Evolutionary conservation across 1,140 invertebrate genomes (phyloP).

Genomic region (Penaeus japonicus): DNA sequence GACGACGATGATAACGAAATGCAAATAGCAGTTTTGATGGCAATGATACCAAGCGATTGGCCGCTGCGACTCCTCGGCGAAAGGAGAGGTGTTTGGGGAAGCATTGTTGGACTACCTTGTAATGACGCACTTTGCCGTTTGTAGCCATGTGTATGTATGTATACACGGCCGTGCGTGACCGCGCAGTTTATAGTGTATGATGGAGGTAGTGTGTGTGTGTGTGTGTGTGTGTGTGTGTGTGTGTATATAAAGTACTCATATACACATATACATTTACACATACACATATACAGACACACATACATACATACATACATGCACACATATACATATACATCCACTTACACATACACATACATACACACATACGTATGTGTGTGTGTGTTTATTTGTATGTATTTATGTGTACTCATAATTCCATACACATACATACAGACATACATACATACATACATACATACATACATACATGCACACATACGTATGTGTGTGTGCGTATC

Average conservation of each 20-base stretch:
- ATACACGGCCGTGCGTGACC: too few relatives aligned
- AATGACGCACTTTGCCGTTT: too few relatives aligned
- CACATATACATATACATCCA: neutral
- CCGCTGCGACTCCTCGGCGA: too few relatives aligned
- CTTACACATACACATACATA: neutral
- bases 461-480: neutral
- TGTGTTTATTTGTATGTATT: neutral
- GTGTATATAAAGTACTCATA: too few relatives aligned
- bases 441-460: neutral
- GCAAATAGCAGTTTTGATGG: too few relatives aligned
- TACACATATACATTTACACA: neutral
- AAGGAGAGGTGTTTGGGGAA: too few relatives aligned
- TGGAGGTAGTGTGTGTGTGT: neutral
- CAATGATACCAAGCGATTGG: too few relatives aligned
- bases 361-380: neutral
- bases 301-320: neutral
- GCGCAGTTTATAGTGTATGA: too few relatives aligned
- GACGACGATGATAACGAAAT: too few relatives aligned
- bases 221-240: slow-evolving; percentile 20
- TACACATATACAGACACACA: neutral
- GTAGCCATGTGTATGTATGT: too few relatives aligned
- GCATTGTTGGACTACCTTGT: too few relatives aligned
- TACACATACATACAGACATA: neutral
- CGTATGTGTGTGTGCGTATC: slow-evolving; percentile 13
- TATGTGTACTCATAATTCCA: neutral